phyloP scores from a whole-genome alignment of 1,140 invertebrate genomes.

The Chymomyza costata region DNA sequence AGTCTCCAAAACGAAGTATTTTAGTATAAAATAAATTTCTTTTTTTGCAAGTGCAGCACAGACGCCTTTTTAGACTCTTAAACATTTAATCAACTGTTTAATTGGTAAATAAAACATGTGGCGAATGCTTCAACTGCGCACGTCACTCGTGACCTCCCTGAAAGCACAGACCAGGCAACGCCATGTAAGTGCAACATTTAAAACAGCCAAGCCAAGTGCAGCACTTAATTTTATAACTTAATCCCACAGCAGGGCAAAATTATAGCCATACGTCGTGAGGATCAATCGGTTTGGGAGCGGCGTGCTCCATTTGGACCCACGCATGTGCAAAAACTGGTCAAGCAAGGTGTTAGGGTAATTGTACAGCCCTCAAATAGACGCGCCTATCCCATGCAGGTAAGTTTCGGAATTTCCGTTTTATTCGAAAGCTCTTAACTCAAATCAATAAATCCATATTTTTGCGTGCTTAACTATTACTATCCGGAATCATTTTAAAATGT shows the following conservation, averaged over 20 bases:
- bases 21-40: no score
- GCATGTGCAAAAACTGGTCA: constrained; percentile 92
- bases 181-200: constrained; percentile 48
- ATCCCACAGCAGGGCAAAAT: constrained; percentile 77
- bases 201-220: constrained; percentile 10
- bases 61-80: no score
- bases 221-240: background rate
- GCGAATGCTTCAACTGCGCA: constrained; percentile 42
- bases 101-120: constrained; percentile 35
- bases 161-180: constrained; percentile 42
- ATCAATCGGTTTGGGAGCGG: constrained; percentile 98
- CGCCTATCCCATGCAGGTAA: constrained; percentile 96
- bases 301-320: constrained; percentile 94
- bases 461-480: no score
- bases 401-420: no score
- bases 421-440: background rate
- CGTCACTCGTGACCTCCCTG: constrained; percentile 27
- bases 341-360: constrained; percentile 93
- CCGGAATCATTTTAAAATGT: background rate
- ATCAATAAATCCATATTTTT: no score
- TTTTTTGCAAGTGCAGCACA: no score
- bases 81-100: constrained; percentile 16
- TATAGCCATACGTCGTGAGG: constrained; percentile 92
- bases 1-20: no score
- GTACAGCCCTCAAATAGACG: constrained; percentile 98